Percentiles rank a stretch among this genome's conserved stretches.
Conservation (phyloP, 2,888 invertebrate genomes). For the Scaeva pyrastri region DNA sequence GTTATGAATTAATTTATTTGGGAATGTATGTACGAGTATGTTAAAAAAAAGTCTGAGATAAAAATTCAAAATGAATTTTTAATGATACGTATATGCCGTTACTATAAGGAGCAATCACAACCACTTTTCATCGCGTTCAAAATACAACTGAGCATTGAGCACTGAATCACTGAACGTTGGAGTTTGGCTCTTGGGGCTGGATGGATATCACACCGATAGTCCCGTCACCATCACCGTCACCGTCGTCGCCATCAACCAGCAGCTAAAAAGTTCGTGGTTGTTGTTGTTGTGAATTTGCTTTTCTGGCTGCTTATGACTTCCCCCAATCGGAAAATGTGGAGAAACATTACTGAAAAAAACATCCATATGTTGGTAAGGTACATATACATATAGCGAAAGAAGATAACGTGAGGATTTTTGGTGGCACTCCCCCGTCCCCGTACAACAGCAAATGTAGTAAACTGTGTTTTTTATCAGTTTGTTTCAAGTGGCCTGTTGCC, state of each 20-base stretch:
- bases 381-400: conserved; percentile 22
- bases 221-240: not conserved
- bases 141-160: no score
- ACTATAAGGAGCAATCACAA: conserved; percentile 71
- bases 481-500: conserved; percentile 33
- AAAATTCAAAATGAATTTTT: conserved; percentile 55
- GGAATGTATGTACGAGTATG: conserved; percentile 45
- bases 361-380: no score
- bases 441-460: conserved; percentile 35
- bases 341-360: conserved; percentile 25
- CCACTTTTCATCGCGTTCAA: conserved; percentile 73
- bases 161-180: conserved; percentile 71
- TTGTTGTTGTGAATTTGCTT: conserved; percentile 26
- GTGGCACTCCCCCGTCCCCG: conserved; percentile 45
- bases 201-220: conserved; percentile 55
- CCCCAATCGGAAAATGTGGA: conserved; percentile 63
- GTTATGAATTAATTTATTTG: conserved; percentile 61
- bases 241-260: conserved; percentile 19
- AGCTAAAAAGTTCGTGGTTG: conserved; percentile 7
- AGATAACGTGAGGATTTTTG: conserved; percentile 61
- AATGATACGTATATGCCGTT: conserved; percentile 67
- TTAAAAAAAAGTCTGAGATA: conserved; percentile 35
- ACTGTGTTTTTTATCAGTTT: conserved; percentile 38
- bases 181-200: conserved; percentile 42
- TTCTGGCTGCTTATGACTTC: conserved; percentile 31